Evolutionary conservation across 2,113 vertebrate species (phyloP), one percentile per base, ranked within the genome.

Genomic region (Acrocephalus arundinaceus): DNA sequence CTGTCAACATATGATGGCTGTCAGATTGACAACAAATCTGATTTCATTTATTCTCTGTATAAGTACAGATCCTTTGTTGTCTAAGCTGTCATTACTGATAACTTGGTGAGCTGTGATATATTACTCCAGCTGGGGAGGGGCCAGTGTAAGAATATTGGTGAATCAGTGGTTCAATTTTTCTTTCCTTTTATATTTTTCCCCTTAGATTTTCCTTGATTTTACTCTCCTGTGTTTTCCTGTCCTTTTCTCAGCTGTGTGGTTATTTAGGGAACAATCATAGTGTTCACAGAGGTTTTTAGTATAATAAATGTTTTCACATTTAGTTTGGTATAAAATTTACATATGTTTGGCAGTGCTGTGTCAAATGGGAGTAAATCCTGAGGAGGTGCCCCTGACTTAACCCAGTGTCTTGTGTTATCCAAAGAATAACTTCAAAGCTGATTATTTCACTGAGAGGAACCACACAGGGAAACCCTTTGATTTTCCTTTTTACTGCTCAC

Each of bases 381-480:
- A 96, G 83, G 81, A 93, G 72, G 55, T 83, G 63, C 70, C 82
- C 90, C 94, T 96, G 95, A 55, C 70, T 96, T 72, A 88, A 95
- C 92, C 74, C 85, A 92, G 83, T 95, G 93, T 89, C 73, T 72
- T 85, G 55, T 93, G 81, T 96, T 98, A 96, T 98, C 97, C 97
- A 97, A 97, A 97, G 94, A 97, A 93, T 94, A 97, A 97, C 93
- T 97, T 97, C 97, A 98, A 97, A 98, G 97, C 94, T 97, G 94
- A 97, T 97, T 95, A 96, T 95, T 97, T 97, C 97, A 93, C 93
- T 70, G 89, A 97, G 83, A 92, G 91, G 90, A 96, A 96, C 89
- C 93, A 90, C 82, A 93, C 52, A 96, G 96, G 70, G 70, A 41
- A 96, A 68, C 39, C 87, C 95, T 97, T 97, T 97, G 93, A 96